phyloP scores from a whole-genome alignment of 2,113 vertebrate species.

The Psophia crepitans region DNA sequence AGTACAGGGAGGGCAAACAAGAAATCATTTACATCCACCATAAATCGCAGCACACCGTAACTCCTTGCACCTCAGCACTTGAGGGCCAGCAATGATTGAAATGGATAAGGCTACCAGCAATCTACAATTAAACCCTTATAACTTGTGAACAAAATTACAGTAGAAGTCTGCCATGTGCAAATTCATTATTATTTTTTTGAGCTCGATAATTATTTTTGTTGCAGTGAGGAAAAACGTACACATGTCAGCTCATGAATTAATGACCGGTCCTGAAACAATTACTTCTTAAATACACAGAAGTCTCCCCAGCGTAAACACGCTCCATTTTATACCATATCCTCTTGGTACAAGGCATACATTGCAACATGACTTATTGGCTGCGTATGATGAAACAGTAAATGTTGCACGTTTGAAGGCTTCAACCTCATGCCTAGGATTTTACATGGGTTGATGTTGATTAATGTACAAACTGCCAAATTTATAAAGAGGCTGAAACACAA shows the following conservation, averaged over 20 bases:
- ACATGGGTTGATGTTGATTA: conserved; percentile 62
- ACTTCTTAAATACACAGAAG: conserved; percentile 65
- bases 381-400: conserved; percentile 30
- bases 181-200: not conserved
- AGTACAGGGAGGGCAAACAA: conserved; percentile 15
- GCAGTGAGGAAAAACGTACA: conserved; percentile 15
- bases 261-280: conserved; percentile 70
- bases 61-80: not conserved
- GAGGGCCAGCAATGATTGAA: not conserved
- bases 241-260: conserved; percentile 50
- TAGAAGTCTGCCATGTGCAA: not conserved
- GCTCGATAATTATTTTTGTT: conserved; percentile 42
- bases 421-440: conserved; percentile 52
- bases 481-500: conserved; percentile 66
- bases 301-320: conserved; percentile 59
- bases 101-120: not conserved
- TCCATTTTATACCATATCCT: conserved; percentile 46
- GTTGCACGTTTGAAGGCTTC: conserved; percentile 31
- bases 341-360: not conserved
- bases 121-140: conserved; percentile 41
- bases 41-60: conserved; percentile 15
- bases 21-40: conserved; percentile 13
- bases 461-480: conserved; percentile 63
- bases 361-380: conserved; percentile 62
- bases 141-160: not conserved